phyloP scores from a whole-genome alignment of 2,888 invertebrate genomes.

The Belgica antarctica region DNA sequence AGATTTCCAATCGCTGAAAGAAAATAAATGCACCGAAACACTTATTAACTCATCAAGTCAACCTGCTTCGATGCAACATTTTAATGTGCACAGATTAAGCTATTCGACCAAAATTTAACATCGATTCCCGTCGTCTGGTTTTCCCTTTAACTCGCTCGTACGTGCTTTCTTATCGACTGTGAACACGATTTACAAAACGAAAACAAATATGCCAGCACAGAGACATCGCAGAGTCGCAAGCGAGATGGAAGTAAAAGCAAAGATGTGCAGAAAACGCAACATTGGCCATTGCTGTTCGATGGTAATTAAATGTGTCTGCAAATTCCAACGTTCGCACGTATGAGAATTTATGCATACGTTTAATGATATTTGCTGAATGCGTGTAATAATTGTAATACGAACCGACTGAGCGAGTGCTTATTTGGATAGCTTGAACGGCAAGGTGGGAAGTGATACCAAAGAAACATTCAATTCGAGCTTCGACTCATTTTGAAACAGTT shows the following conservation, averaged over 20 bases:
- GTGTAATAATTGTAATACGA: slow-evolving; percentile 36
- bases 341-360: slow-evolving; percentile 26
- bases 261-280: too few relatives aligned
- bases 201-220: too few relatives aligned
- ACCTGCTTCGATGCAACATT: not conserved
- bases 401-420: not conserved
- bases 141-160: too few relatives aligned
- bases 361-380: slow-evolving; percentile 26
- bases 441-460: not conserved
- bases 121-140: too few relatives aligned
- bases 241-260: slow-evolving; percentile 6
- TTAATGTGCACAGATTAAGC: not conserved
- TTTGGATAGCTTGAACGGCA: not conserved
- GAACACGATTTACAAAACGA: too few relatives aligned
- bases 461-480: too few relatives aligned
- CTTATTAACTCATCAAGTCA: slow-evolving; percentile 24
- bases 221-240: not conserved
- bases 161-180: too few relatives aligned
- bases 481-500: too few relatives aligned
- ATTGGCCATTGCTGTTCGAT: too few relatives aligned
- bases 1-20: not conserved
- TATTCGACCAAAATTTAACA: not conserved
- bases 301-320: not conserved
- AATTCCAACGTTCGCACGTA: not conserved
- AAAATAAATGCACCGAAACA: not conserved